Evolutionary conservation across 1,140 invertebrate species (phyloP).

Genomic region (Trichomalopsis sarcophagae): DNA sequence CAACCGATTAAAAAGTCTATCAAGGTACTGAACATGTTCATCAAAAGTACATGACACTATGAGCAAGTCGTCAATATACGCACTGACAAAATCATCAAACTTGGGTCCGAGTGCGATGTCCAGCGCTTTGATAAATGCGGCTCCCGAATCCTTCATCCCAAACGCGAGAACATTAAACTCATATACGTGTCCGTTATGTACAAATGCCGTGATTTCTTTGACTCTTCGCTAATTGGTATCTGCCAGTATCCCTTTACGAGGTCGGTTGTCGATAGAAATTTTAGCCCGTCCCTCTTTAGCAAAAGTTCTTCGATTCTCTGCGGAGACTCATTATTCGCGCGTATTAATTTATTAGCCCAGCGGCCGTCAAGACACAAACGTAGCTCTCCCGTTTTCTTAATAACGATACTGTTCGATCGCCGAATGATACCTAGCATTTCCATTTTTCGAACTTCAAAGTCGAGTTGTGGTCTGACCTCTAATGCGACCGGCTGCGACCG

Average conservation of each 20-base stretch:
- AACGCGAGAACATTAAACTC: conserved; percentile 60
- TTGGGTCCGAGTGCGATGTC: conserved; percentile 23
- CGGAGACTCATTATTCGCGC: conserved; percentile 58
- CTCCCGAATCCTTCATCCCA: conserved; percentile 62
- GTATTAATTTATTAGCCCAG: conserved; percentile 59
- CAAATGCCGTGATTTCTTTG: neutral
- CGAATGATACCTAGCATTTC: conserved; percentile 53
- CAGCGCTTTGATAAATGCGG: conserved; percentile 57
- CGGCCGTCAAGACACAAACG: conserved; percentile 65
- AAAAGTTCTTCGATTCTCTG: conserved; percentile 57
- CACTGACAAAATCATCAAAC: conserved; percentile 35
- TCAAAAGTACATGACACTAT: conserved; percentile 53
- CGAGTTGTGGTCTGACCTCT: conserved; percentile 19
- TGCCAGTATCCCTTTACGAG: conserved; percentile 64
- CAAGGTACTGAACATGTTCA: conserved; percentile 54
- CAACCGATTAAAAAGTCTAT: conserved; percentile 54
- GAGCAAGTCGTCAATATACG: conserved; percentile 56
- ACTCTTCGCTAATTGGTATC: conserved; percentile 51
- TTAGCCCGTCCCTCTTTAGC: conserved; percentile 52
- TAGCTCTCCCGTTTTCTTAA: conserved; percentile 59
- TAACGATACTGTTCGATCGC: conserved; percentile 56
- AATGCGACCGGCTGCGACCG: conserved; percentile 53
- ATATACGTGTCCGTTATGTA: conserved; percentile 52
- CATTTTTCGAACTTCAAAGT: conserved; percentile 47
- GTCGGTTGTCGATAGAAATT: conserved; percentile 60